Conservation (phyloP, 2,888 invertebrate species). For the Drosophila subquinaria region DNA sequence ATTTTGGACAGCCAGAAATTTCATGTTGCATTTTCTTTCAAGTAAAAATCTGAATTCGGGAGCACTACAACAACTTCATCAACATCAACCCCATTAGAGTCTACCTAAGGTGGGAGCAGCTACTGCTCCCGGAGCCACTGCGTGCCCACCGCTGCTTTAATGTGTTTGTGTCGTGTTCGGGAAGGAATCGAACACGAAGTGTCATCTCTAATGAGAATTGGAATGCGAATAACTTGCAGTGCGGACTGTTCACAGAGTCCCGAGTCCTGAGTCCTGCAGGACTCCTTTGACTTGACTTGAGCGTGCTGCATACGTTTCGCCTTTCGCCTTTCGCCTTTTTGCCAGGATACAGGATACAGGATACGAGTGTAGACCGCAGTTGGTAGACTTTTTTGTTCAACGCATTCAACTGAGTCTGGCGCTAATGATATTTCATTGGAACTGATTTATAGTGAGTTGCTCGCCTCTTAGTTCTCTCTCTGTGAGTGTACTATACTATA, state of each 20-base stretch:
- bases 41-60: too few relatives aligned
- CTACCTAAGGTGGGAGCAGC: too few relatives aligned
- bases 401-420: conserved; percentile 37
- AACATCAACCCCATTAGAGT: too few relatives aligned
- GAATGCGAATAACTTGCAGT: conserved; percentile 14
- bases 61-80: too few relatives aligned
- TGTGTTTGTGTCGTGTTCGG: too few relatives aligned
- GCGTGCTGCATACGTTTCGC: conserved; percentile 29
- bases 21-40: too few relatives aligned
- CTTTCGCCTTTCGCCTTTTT: conserved; percentile 39
- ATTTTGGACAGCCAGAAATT: too few relatives aligned
- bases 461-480: conserved; percentile 36
- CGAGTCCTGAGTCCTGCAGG: conserved; percentile 2
- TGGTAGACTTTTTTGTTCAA: conserved; percentile 32
- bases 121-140: too few relatives aligned
- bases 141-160: too few relatives aligned
- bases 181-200: too few relatives aligned
- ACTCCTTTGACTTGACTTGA: conserved; percentile 19
- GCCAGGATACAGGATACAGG: neutral
- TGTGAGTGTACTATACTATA: too few relatives aligned
- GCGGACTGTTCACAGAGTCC: neutral
- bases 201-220: conserved; percentile 18
- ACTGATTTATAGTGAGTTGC: conserved; percentile 72
- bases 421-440: conserved; percentile 77
- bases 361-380: conserved; percentile 19